A percentile compares a stretch with the other conserved stretches of the same genome.
These are phyloP conservation scores for Chelidonichthys spinosus DNA, from an alignment of 2,797 vertebrate species.

Conservation along the genomic window DNA sequence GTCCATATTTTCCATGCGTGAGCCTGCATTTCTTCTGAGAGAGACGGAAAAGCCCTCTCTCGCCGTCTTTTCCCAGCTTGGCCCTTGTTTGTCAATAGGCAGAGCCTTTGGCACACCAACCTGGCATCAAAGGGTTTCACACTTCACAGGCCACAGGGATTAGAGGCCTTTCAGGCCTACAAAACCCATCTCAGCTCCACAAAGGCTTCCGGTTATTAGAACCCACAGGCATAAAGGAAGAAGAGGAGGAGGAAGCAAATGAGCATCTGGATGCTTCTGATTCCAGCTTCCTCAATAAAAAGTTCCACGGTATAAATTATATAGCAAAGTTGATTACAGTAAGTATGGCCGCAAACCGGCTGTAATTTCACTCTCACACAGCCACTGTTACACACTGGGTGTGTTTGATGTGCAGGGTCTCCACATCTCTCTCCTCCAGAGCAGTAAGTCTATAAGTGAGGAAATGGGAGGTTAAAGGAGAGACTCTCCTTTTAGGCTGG, in stretches of 20 bases:
- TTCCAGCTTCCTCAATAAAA: slow-evolving; percentile 75
- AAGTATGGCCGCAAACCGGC: slow-evolving; percentile 67
- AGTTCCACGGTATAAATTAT: slow-evolving; percentile 76
- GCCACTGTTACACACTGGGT: slow-evolving; percentile 55
- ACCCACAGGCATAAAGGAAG: slow-evolving; percentile 78
- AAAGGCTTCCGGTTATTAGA: slow-evolving; percentile 87
- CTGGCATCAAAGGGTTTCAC: slow-evolving; percentile 89
- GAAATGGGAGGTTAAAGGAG: slow-evolving; percentile 75
- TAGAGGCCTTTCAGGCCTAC: slow-evolving; percentile 85
- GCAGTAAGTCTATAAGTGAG: slow-evolving; percentile 70
- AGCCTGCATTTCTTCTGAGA: slow-evolving; percentile 70
- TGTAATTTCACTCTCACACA: slow-evolving; percentile 62
- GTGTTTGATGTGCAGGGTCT: slow-evolving; percentile 72
- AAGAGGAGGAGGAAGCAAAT: slow-evolving; percentile 76
- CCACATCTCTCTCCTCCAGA: slow-evolving; percentile 65
- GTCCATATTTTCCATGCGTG: slow-evolving; percentile 82
- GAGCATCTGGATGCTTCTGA: slow-evolving; percentile 82
- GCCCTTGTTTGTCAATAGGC: slow-evolving; percentile 87
- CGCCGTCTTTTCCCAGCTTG: slow-evolving; percentile 77
- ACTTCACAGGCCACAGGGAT: slow-evolving; percentile 88
- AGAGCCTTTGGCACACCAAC: slow-evolving; percentile 82
- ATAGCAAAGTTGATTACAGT: slow-evolving; percentile 80
- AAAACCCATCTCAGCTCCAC: slow-evolving; percentile 85
- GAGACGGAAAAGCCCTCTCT: slow-evolving; percentile 67
- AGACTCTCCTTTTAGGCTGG: slow-evolving; percentile 68